A percentile compares a stretch with the other conserved stretches of the same genome.
phyloP scores from a whole-genome alignment of 2,888 invertebrate species.

The Lasioglossum villosulum region DNA sequence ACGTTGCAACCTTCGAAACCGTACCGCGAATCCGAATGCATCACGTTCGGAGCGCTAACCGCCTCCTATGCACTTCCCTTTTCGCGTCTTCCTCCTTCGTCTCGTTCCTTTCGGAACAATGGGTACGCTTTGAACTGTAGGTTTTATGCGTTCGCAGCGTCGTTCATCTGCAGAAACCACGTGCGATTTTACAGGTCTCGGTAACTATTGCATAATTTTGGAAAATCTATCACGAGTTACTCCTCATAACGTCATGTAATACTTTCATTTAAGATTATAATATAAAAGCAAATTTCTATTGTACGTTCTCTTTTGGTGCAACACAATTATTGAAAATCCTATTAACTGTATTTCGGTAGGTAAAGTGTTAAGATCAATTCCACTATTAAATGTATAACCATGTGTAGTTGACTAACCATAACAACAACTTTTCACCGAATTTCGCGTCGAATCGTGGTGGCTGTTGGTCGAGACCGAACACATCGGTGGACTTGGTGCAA shows the following conservation, averaged over 20 bases:
- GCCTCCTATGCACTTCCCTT: neutral
- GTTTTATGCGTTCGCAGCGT: neutral
- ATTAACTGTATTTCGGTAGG: no score
- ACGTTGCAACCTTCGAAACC: conserved; percentile 24
- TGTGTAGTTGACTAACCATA: no score
- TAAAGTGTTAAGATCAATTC: no score
- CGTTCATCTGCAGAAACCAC: neutral
- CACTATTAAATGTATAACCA: no score
- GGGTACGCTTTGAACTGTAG: neutral
- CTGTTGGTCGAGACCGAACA: neutral
- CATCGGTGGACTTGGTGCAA: neutral
- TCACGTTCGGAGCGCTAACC: neutral
- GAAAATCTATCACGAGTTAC: no score
- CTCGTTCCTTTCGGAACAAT: neutral
- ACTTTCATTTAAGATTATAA: no score
- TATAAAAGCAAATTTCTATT: no score
- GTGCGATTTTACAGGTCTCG: neutral
- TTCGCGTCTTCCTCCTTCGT: neutral
- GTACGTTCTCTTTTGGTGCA: no score
- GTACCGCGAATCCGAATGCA: conserved; percentile 32
- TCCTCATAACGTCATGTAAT: no score
- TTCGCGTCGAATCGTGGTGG: neutral
- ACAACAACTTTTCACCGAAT: neutral
- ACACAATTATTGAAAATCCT: no score
- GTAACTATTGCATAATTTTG: no score